Percentiles rank a stretch among this genome's conserved stretches.
phyloP scores from a whole-genome alignment of 2,113 vertebrate species.

The Suncus etruscus region DNA sequence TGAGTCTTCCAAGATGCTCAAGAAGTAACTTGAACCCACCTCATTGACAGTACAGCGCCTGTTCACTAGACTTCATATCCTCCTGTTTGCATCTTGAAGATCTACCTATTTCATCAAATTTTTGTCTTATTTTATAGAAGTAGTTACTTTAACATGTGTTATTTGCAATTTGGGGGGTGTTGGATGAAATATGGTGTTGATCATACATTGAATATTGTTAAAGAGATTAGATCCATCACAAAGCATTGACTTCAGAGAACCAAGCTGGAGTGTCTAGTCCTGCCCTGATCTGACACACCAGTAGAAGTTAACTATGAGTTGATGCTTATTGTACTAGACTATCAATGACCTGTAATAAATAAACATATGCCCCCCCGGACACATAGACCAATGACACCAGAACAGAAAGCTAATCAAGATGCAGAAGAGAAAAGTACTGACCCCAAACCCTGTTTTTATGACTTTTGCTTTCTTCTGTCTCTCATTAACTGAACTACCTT shows the following conservation, averaged over 20 bases:
- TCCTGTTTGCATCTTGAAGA: not conserved
- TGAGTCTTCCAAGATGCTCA: not conserved
- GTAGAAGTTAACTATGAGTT: not conserved
- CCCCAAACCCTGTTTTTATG: not conserved
- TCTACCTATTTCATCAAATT: not conserved
- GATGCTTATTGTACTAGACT: not conserved
- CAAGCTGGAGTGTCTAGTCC: not conserved
- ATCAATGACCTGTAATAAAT: not conserved
- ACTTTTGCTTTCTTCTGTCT: not conserved
- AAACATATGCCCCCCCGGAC: not conserved
- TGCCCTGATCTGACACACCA: not conserved
- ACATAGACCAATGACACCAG: not conserved
- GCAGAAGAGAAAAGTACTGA: not conserved
- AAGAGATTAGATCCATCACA: not conserved
- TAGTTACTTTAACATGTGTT: not conserved
- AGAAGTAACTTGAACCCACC: not conserved
- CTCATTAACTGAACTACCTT: not conserved
- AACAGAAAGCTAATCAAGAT: not conserved
- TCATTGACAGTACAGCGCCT: not conserved
- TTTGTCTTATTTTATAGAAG: not conserved
- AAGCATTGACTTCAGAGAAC: conserved; percentile 14
- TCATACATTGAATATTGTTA: not conserved
- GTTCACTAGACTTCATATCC: not conserved
- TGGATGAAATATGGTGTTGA: not conserved
- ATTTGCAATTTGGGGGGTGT: not conserved